phyloP scores from a whole-genome alignment of 2,888 invertebrate species.

The Exocentrus adspersus region DNA sequence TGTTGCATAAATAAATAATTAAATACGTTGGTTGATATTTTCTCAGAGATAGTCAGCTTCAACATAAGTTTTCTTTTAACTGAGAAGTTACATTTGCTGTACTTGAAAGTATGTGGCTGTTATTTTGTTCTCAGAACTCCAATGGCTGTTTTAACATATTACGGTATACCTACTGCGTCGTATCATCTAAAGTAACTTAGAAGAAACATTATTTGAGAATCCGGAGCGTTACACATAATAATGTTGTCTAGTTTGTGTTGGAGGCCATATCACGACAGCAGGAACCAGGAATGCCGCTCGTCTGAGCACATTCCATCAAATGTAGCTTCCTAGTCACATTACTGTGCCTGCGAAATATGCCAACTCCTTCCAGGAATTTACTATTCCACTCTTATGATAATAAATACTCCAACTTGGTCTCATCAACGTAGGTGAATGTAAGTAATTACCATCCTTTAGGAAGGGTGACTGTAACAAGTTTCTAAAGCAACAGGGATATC shows the following conservation, averaged over 20 bases:
- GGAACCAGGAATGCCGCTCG: constrained; percentile 58
- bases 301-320: constrained; percentile 60
- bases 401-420: constrained; percentile 50
- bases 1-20: not conserved
- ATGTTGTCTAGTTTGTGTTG: constrained; percentile 60
- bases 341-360: constrained; percentile 58
- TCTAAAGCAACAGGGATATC: constrained; percentile 1
- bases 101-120: constrained; percentile 15
- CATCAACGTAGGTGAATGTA: constrained; percentile 46
- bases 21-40: constrained; percentile 1
- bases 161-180: constrained; percentile 7
- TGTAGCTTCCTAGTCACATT: constrained; percentile 59
- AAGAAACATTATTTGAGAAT: constrained; percentile 43
- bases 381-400: constrained; percentile 51
- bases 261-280: constrained; percentile 52
- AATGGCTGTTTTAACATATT: constrained; percentile 32
- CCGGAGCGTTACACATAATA: constrained; percentile 53
- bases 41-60: not conserved
- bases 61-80: constrained; percentile 7
- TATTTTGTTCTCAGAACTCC: constrained; percentile 31
- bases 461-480: constrained; percentile 16
- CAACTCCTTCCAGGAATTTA: constrained; percentile 60
- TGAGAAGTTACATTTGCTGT: constrained; percentile 18
- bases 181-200: constrained; percentile 25
- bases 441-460: constrained; percentile 32